Conservation (phyloP, 2,888 invertebrate species). For the Stenichneumon culpator region DNA sequence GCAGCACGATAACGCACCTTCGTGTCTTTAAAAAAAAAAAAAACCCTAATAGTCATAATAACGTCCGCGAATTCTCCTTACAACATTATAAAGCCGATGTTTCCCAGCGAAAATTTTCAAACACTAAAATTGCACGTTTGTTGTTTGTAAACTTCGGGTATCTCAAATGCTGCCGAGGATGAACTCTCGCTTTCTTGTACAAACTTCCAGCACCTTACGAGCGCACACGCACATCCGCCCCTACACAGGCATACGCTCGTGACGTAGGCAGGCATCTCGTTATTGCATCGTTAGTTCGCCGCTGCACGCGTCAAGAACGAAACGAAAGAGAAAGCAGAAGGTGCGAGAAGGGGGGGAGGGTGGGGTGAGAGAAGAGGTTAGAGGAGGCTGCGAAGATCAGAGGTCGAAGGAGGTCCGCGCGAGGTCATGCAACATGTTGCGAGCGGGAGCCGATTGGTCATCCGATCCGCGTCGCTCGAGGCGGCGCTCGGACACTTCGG, state of each 20-base stretch:
- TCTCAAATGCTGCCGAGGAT: background rate
- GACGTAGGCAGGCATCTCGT: background rate
- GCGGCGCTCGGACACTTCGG: conserved; percentile 27
- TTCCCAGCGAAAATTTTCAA: background rate
- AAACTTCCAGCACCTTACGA: conserved; percentile 14
- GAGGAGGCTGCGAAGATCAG: conserved; percentile 46
- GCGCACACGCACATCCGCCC: background rate
- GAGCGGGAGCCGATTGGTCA: conserved; percentile 78
- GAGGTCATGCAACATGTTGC: conserved; percentile 76
- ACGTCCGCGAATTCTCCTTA: background rate
- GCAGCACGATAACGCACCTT: background rate
- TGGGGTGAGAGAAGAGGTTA: background rate
- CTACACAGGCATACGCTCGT: background rate
- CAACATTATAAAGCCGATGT: background rate
- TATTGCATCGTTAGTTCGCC: conserved; percentile 45
- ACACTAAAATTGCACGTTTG: background rate
- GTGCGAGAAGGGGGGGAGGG: background rate
- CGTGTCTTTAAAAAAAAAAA: background rate
- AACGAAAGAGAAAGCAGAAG: conserved; percentile 11
- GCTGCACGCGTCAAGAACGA: conserved; percentile 29
- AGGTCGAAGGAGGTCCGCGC: conserved; percentile 46
- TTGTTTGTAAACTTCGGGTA: background rate
- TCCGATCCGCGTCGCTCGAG: conserved; percentile 70
- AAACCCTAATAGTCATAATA: background rate
- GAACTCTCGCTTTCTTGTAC: conserved; percentile 14